Evolutionary conservation across 2,888 invertebrate genomes (phyloP), one percentile per base, ranked within the genome.

Genomic region (Pocota personata): DNA sequence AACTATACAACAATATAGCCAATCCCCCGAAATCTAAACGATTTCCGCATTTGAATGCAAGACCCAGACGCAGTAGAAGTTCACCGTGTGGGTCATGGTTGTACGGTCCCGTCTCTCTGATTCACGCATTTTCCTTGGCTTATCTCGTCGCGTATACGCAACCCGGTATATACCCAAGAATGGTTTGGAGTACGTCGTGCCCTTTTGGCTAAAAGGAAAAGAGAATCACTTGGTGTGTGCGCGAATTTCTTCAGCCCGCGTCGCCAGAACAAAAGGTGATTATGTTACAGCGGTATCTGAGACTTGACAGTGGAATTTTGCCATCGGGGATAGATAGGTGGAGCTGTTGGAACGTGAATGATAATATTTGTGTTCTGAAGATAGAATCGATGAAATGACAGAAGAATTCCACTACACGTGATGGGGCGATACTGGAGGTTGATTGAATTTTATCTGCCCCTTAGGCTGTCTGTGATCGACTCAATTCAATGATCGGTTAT

Each of bases 31-130:
- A 76, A 71, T 72, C 58, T 60, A 82, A n/a, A 66, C 72, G 72
- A 82, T 86, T 86, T 86, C 86, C 86, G 86, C 86, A 77, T 86
- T 86, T 67, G 52, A 62, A 82, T 71, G 69, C 64, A 60, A 48
- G 12, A 10, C 1, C 43, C 14, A 55, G 37, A 19, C 62, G 62
- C 64, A 57, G 48, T 32, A 58, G 76, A 24, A 48, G 84, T 80
- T 84, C 84, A 84, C n/a, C 69, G 32, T 71, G 64, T 55, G 30
- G 86, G 86, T 82, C 86, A 86, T 60, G 71, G 71, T 40, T 75
- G 16, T n/a, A 43, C 32, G 66, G 52, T 69, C 19, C 24, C 48
- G 35, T 40, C 50, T 62, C 72, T 69, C 48, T 40, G 75, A 76
- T 71, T 75, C 83, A 80, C 75, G 84, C 79, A 84, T 79, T 30